Percentiles rank a stretch among this genome's conserved stretches.
phyloP scores from a whole-genome alignment of 2,888 invertebrate genomes.

The Drosophila subsilvestris region DNA sequence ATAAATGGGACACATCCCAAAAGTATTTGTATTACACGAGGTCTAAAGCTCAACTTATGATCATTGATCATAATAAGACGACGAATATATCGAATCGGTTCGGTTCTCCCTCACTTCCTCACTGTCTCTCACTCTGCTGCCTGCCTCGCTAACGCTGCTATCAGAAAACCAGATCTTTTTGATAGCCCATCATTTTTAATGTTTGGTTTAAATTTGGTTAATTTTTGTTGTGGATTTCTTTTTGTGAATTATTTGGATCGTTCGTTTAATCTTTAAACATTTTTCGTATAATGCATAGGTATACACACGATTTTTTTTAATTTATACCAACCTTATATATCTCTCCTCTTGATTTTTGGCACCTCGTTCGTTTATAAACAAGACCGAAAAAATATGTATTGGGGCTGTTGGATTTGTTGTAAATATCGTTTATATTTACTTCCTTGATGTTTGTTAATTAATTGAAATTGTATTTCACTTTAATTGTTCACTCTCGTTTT shows the following conservation, averaged over 20 bases:
- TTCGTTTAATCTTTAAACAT: conserved; percentile 8
- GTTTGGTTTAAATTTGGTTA: conserved; percentile 21
- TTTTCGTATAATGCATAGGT: neutral
- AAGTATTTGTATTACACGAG: neutral
- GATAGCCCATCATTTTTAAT: conserved; percentile 26
- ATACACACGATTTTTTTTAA: neutral
- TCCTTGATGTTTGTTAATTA: conserved; percentile 46
- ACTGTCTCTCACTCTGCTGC: neutral
- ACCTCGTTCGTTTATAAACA: conserved; percentile 25
- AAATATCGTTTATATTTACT: conserved; percentile 26
- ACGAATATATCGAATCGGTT: too few relatives aligned
- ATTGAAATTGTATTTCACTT: conserved; percentile 45
- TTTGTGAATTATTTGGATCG: conserved; percentile 7
- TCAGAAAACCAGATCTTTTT: conserved; percentile 10
- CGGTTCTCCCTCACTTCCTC: too few relatives aligned
- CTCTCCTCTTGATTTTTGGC: conserved; percentile 9
- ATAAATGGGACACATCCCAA: neutral
- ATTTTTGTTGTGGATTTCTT: conserved; percentile 6
- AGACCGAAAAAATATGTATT: conserved; percentile 6
- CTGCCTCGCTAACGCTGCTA: neutral
- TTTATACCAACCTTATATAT: conserved; percentile 29
- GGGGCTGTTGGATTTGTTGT: conserved; percentile 23
- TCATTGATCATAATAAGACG: neutral
- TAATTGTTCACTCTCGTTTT: conserved; percentile 28
- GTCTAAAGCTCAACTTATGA: neutral